These are phyloP conservation scores for Clistopyga incitator DNA, from an alignment of 2,888 invertebrate genomes.

Conservation along the genomic window DNA sequence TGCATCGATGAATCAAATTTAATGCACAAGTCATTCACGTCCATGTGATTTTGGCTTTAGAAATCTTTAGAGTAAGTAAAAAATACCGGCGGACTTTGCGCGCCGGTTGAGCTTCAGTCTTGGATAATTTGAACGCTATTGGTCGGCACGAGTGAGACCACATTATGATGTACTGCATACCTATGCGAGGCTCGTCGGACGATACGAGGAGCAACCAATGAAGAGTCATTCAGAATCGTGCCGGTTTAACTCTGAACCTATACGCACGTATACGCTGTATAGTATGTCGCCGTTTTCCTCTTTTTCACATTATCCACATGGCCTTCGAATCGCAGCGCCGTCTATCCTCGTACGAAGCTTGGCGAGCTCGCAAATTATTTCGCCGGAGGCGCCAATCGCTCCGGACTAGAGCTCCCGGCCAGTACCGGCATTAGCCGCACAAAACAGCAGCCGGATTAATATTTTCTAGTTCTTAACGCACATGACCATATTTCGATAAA, in stretches of 20 bases:
- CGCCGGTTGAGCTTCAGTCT: constrained; percentile 38
- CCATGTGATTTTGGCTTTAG: not conserved
- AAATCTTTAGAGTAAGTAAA: not conserved
- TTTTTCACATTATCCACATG: constrained; percentile 33
- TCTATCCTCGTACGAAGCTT: constrained; percentile 2
- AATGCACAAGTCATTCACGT: not conserved
- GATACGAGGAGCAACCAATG: constrained; percentile 43
- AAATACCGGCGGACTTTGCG: constrained; percentile 55
- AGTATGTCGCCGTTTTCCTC: not conserved
- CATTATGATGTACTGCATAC: constrained; percentile 24
- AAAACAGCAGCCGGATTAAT: not conserved
- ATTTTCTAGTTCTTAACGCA: not conserved
- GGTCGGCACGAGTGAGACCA: constrained; percentile 45
- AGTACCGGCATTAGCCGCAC: constrained; percentile 5
- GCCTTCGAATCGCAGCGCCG: constrained; percentile 28
- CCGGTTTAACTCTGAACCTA: not conserved
- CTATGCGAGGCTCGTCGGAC: constrained; percentile 24
- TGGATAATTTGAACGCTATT: constrained; percentile 39
- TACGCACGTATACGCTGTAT: not conserved
- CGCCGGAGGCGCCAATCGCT: not conserved
- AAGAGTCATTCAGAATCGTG: constrained; percentile 12
- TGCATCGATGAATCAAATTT: not conserved
- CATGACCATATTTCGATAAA: not conserved
- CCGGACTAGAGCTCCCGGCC: not conserved
- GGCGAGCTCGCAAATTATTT: constrained; percentile 25